Percentiles rank a stretch among this genome's conserved stretches.
Evolutionary conservation across 2,113 vertebrate species (phyloP).

Genomic region (Dicrurus megarhynchus): DNA sequence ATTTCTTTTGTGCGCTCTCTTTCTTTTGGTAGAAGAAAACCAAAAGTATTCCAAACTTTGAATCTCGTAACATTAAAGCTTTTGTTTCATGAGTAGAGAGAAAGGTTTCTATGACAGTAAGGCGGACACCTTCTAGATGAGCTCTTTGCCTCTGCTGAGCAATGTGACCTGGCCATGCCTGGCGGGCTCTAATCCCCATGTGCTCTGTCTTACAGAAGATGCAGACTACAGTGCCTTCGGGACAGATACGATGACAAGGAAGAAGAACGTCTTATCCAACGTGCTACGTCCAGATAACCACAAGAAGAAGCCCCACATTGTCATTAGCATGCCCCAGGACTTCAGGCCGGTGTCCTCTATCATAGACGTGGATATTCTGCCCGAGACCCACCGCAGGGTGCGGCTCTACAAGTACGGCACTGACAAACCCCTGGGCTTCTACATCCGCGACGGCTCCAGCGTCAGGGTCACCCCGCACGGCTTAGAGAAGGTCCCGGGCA

Average conservation of each 20-base stretch:
- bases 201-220: conserved; percentile 83
- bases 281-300: conserved; percentile 87
- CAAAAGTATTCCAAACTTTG: not conserved
- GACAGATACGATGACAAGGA: conserved; percentile 87
- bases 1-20: not conserved
- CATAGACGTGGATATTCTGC: conserved; percentile 96
- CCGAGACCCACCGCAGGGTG: conserved; percentile 92
- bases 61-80: not conserved
- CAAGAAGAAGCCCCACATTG: conserved; percentile 88
- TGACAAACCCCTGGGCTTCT: conserved; percentile 94
- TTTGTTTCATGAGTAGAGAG: not conserved
- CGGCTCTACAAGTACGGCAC: conserved; percentile 95
- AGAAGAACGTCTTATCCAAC: conserved; percentile 88
- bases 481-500: conserved; percentile 93
- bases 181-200: not conserved
- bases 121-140: not conserved
- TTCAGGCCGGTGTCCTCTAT: conserved; percentile 97
- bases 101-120: not conserved
- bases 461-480: conserved; percentile 92
- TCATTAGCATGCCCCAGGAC: conserved; percentile 93
- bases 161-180: not conserved
- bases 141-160: not conserved
- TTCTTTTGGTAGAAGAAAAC: not conserved
- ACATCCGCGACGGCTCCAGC: conserved; percentile 94
- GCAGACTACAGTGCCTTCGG: conserved; percentile 94